These are phyloP conservation scores for Oscheius myriophilus DNA, from an alignment of 2,888 invertebrate genomes.

Conservation along the genomic window DNA sequence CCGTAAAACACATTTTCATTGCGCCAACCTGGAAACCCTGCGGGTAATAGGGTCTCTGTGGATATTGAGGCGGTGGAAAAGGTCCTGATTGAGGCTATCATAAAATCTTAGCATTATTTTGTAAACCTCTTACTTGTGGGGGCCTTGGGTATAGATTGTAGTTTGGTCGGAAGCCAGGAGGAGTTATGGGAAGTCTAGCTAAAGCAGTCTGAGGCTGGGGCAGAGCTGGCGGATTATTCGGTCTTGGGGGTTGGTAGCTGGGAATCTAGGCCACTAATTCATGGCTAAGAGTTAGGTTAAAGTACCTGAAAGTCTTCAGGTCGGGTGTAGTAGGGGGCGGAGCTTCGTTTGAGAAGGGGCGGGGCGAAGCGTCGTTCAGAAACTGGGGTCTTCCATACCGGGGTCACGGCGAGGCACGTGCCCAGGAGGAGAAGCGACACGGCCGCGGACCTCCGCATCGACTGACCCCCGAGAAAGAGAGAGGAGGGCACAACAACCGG, in stretches of 20 bases:
- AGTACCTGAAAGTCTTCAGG: conserved; percentile 22
- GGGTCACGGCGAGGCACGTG: conserved; percentile 29
- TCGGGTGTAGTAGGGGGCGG: conserved; percentile 20
- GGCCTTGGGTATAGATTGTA: conserved; percentile 4
- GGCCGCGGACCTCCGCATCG: conserved; percentile 3
- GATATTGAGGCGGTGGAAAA: too few relatives aligned
- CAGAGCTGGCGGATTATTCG: neutral
- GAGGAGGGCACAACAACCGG: conserved; percentile 9
- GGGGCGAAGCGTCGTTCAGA: conserved; percentile 30
- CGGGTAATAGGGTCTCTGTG: too few relatives aligned
- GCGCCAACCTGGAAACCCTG: too few relatives aligned
- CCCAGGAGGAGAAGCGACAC: neutral
- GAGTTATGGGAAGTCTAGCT: conserved; percentile 1
- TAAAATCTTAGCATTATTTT: too few relatives aligned
- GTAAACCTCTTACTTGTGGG: neutral
- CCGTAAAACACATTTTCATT: too few relatives aligned
- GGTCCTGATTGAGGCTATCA: too few relatives aligned
- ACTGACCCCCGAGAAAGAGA: conserved; percentile 16
- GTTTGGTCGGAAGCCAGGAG: conserved; percentile 8
- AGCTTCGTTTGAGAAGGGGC: conserved; percentile 32
- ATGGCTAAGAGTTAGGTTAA: neutral
- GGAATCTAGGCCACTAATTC: conserved; percentile 1
- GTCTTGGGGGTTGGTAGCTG: conserved; percentile 6
- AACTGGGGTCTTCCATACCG: conserved; percentile 49
- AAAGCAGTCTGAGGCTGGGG: too few relatives aligned